Evolutionary conservation across 2,113 vertebrate genomes (phyloP).

Genomic region (Acrocephalus kingi): DNA sequence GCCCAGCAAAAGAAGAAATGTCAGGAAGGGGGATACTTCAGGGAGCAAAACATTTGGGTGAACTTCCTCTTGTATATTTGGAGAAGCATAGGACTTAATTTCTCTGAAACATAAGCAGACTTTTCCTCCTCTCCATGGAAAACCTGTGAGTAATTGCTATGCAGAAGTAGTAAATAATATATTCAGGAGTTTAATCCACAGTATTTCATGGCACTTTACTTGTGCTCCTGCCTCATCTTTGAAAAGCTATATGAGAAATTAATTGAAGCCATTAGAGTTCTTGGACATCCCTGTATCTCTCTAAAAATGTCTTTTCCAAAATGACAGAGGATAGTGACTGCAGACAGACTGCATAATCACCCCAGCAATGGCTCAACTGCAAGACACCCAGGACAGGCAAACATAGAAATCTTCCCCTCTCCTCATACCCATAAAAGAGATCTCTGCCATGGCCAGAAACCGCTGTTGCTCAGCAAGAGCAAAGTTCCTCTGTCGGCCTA

Average conservation of each 20-base stretch:
- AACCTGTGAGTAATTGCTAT: background rate
- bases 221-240: background rate
- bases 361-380: background rate
- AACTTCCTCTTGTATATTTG: conserved; percentile 5
- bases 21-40: background rate
- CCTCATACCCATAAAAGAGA: background rate
- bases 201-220: background rate
- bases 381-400: background rate
- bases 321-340: background rate
- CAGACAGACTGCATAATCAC: background rate
- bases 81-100: background rate
- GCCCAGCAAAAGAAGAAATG: background rate
- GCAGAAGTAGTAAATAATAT: background rate
- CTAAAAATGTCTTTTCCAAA: background rate
- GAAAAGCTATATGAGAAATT: background rate
- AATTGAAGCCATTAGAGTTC: background rate
- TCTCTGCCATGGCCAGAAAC: background rate
- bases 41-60: background rate
- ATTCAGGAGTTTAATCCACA: background rate
- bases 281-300: background rate
- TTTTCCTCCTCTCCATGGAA: background rate
- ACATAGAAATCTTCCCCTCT: background rate
- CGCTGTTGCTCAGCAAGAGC: background rate
- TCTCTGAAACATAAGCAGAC: background rate
- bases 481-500: background rate